Evolutionary conservation across 2,888 invertebrate genomes (phyloP), one percentile per base, ranked within the genome.

Genomic region (Agrochola macilenta): DNA sequence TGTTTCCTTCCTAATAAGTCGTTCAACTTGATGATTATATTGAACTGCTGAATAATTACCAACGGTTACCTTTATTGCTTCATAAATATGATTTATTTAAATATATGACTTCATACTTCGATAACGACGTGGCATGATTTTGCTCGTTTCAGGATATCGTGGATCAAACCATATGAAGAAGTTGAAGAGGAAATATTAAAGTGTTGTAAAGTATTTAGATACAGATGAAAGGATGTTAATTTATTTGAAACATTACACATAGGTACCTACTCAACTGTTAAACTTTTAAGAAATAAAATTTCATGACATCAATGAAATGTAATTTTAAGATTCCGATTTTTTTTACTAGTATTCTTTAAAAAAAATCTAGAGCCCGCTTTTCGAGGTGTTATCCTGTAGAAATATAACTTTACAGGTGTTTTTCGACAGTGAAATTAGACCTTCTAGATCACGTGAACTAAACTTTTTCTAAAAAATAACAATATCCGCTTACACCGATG

Each of bases 1-100:
- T 84, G 84, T 87, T 76, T 70, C 49, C 20, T 71, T 81, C 64
- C 54, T 84, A 87, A 83, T 85, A 79, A 74, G 79, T 81, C 78
- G 66, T 70, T 66, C 65, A 70, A 72, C 69, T 72, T 80, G 60
- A 82, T 76, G 54, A 75, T 83, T 81, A 76, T 82, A 78, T 83
- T 76, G 78, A 84, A 75, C 71, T 76, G 69, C 52, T 74, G 78
- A 81, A 86, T 80, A 80, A 75, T 79, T 57, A 77, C 61, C 39
- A 26, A 66, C 58, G 49, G 26, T 35, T 30, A 49, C 46, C 66
- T 77, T 58, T 43, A 72, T 65, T 68, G 63, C 61, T 52, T 66
- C 64, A 76, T 83, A 74, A 84, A 78, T 54, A 8, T 69, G 61
- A 69, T 82, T 82, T 70, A 70, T 70, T 78, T 63, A 30, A 76